Percentiles rank a stretch among this genome's conserved stretches.
Conservation (phyloP, 2,888 invertebrate genomes). For the Adineta ricciae region DNA sequence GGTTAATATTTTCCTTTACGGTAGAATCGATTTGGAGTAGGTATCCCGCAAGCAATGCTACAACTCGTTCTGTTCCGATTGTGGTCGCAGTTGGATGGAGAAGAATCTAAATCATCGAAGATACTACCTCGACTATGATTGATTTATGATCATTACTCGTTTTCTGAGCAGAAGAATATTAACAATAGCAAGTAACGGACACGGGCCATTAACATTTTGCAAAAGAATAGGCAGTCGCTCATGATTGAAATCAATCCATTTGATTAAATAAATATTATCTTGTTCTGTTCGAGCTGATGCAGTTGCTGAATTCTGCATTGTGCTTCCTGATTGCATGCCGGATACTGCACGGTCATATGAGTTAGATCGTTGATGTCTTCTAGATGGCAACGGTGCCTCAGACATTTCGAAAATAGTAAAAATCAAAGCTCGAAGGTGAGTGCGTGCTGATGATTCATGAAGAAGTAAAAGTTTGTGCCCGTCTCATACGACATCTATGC, state of each 20-base stretch:
- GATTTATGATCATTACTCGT: constrained; percentile 44
- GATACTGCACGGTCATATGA: neutral
- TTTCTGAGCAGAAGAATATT: constrained; percentile 54
- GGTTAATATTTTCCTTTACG: neutral
- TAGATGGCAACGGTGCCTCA: neutral
- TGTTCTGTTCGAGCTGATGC: neutral
- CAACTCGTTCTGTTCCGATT: neutral
- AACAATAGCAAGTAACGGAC: constrained; percentile 56
- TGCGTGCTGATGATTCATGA: no score
- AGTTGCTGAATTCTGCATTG: neutral
- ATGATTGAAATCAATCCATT: constrained; percentile 32
- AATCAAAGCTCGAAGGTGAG: no score
- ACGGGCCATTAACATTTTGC: constrained; percentile 57
- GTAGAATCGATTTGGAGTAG: neutral
- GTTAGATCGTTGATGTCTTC: neutral
- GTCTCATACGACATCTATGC: neutral
- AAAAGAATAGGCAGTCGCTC: constrained; percentile 51
- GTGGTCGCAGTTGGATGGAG: neutral
- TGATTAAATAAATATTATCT: neutral
- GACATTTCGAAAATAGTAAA: no score
- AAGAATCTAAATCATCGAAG: neutral
- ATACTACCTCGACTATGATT: no score
- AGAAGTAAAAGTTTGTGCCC: no score
- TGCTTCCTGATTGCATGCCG: neutral
- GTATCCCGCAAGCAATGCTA: neutral